Evolutionary conservation across 2,113 vertebrate genomes (phyloP), one percentile per base, ranked within the genome.

Genomic region (Laticauda colubrina): DNA sequence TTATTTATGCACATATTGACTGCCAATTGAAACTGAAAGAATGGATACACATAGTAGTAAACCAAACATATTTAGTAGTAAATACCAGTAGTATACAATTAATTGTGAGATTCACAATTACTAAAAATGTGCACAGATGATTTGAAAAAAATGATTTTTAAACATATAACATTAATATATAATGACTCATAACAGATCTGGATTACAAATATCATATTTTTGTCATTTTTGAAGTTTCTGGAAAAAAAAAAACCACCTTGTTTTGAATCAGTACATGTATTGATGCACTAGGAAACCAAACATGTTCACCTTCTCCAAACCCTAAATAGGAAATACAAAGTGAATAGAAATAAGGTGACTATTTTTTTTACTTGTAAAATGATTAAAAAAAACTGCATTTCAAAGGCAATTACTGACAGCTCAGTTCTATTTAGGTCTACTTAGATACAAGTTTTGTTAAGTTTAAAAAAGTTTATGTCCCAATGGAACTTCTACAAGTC

Each of bases 101-200:
- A 18, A 18, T 34, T 87, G 1, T 24, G 8, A 53, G 85, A 94
- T 89, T 94, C 64, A 39, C 64, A 39, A 55, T 69, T 39, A 48
- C 57, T 88, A 48, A 87, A 29, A 69, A 51, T n/a, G 29, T 89
- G 54, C 69, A 21, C 15, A 94, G 10, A 23, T 92, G 91, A 92
- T 90, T 51, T 92, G 54, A 94, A 87, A 43, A 91, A 51, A 18
- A 0, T 87, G 39, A 86, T 90, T 93, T 26, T 61, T 14, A 1
- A 12, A 91, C 26, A 88, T 20, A 64, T 87, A 26, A 75, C 34
- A n/a, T 89, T 24, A 0, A 1, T 23, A 26, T 0, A 0, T 57
- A 92, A 43, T 56, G 87, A 34, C 69, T 81, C 0, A 1, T 43
- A 81, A 43, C 18, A 94, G 59, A 93, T 10, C 3, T 81, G 15